Base-by-base conservation (phyloP, 2,113 vertebrate genomes). In the Climacteris rufus region DNA sequence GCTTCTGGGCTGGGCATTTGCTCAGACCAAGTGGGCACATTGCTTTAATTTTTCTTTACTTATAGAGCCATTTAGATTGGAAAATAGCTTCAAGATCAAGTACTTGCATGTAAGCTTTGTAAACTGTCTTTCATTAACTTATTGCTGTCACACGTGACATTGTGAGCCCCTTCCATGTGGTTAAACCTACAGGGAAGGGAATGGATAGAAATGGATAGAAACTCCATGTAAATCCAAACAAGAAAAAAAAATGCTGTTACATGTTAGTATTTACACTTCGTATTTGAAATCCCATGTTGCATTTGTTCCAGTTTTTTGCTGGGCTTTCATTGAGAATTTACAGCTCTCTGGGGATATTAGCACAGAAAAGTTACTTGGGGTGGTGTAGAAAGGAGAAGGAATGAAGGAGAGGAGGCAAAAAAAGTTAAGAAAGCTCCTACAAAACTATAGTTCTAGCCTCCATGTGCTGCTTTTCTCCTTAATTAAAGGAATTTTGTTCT, bases 401-500 rank as follows among this genome's bases (percentile, higher is more conserved):
- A 40, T 47, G 16, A 74, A 59, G 28, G 23, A 37, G 31, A 10
- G 2, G 6, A 23, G 92, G 28, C 17, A 74, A 78, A 76, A 25
- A 75, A 56, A 78, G n/a, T 92, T 47, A 71, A 35, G 76, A n/a
- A 72, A 83, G 11, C 10, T 65, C 60, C 60, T 60, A 9, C 19
- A 57, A 10, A 79, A 64, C 33, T 76, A 1, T 27, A 71, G 12
- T 68, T 79, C 31, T 56, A 31, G 11, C 50, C 2, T 3, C 30
- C 4, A 1, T 37, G 27, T 87, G 37, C 50, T 78, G 69, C 47
- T 84, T 89, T 60, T 66, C n/a, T 85, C 30, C 37, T 79, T 92
- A 72, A 47, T 77, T 79, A 25, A 75, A 64, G 22, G 79, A 2
- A 83, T 83, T 94, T 90, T 80, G 37, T 92, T 94, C 50, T 83